Base-by-base conservation (phyloP, 2,797 vertebrate species). In the Huso huso region DNA sequence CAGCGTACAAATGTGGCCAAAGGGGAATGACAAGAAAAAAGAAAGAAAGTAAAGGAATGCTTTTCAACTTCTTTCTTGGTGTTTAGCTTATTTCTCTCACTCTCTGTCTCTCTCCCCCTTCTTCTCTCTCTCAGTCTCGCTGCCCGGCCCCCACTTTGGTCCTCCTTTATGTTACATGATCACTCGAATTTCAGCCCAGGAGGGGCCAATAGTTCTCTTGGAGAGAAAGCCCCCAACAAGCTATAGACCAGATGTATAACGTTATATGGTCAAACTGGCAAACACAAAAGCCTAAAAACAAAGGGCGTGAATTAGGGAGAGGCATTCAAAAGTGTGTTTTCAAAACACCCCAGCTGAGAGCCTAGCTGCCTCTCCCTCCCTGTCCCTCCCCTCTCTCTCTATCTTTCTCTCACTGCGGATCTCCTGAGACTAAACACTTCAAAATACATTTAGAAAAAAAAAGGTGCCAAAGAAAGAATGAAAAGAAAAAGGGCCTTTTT, bases 181-280 rank as follows among this genome's bases (percentile, higher is more conserved):
- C 84, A 86, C 87, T 92, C 84, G 67, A 91, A 92, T 90, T 83
- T 89, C 88, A 93, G 90, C 87, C 81, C 89, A 84, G 88, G 89
- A 92, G 92, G 88, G 91, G 90, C 88, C 84, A 84, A 81, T 81
- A 87, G 84, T 89, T 92, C 91, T 91, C 93, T 86, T 85, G 90
- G 91, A 87, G 85, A 93, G 91, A 89, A 90, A 91, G 88, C 86
- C 89, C 88, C 88, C 91, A 93, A 92, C 92, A 94, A 91, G 92
- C 94, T 91, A 93, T 91, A 92, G 90, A 95, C 85, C 94, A 99
- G 96, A 98, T 98, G 96, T 93, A 95, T 95, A 94, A 96, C 86
- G 93, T 98, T 98, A 96, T 93, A 97, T 97, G 96, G 93, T 98
- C 93, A 98, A 93, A 93, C 91, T 95, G 93, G 93, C 93, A 96